Evolutionary conservation across 2,888 invertebrate genomes (phyloP).

Genomic region (Lottia scabra): DNA sequence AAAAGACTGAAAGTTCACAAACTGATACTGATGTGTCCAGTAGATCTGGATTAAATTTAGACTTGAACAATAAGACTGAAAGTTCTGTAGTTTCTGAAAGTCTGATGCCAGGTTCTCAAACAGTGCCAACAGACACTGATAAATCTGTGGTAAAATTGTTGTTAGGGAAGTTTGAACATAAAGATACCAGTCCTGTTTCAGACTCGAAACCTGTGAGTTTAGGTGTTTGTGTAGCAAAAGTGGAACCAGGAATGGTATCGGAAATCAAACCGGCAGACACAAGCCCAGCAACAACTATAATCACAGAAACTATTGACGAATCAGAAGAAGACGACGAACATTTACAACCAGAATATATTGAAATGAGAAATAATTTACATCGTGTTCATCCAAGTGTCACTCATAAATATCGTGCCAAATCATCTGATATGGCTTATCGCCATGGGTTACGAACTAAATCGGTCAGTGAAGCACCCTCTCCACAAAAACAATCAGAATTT

Average conservation of each 20-base stretch:
- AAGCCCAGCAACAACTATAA: background rate
- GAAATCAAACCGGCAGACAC: background rate
- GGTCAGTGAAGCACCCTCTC: background rate
- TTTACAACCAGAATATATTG: background rate
- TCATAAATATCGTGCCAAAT: background rate
- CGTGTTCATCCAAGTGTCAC: background rate
- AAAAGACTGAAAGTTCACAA: constrained; percentile 1
- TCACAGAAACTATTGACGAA: background rate
- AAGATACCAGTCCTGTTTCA: constrained; percentile 18
- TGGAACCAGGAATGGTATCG: background rate
- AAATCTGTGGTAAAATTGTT: constrained; percentile 41
- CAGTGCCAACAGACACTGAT: constrained; percentile 10
- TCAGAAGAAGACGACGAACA: background rate
- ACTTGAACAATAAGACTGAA: background rate
- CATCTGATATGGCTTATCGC: background rate
- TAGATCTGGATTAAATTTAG: background rate
- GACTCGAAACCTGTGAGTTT: background rate
- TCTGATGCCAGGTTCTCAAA: background rate
- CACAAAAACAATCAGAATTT: background rate
- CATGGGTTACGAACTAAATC: background rate
- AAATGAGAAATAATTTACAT: background rate
- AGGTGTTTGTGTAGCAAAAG: background rate
- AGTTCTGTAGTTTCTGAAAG: background rate
- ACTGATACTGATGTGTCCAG: background rate
- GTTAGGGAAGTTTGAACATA: constrained; percentile 43